phyloP scores from a whole-genome alignment of 2,113 vertebrate genomes.

The Pituophis catenifer region DNA sequence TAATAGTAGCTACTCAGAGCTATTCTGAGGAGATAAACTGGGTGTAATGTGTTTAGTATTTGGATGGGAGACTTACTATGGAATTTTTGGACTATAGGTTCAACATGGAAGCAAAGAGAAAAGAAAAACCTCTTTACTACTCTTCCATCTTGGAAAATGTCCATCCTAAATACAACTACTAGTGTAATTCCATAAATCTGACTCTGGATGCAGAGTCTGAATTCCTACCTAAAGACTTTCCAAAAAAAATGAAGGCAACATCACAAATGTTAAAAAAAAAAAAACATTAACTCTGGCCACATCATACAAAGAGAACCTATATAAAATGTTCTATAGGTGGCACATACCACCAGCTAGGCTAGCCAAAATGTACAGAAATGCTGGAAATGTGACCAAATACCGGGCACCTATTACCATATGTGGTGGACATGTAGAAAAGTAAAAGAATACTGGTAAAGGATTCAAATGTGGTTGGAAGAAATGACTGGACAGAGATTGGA shows the following conservation, averaged over 20 bases:
- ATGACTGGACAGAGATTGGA: too few relatives aligned
- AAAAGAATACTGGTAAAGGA: too few relatives aligned
- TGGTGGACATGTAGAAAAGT: too few relatives aligned
- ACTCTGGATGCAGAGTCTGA: background rate
- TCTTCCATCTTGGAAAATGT: background rate
- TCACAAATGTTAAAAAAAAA: background rate
- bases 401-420: too few relatives aligned
- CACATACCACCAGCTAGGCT: too few relatives aligned
- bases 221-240: background rate
- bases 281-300: too few relatives aligned
- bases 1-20: background rate
- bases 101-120: background rate
- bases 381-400: too few relatives aligned
- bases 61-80: background rate
- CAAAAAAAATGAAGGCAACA: background rate
- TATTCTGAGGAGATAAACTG: background rate
- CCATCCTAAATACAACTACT: background rate
- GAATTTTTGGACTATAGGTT: background rate
- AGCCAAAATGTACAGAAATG: too few relatives aligned
- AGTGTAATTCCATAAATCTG: background rate
- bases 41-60: background rate
- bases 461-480: too few relatives aligned
- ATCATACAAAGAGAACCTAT: too few relatives aligned
- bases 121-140: background rate
- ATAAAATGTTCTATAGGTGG: too few relatives aligned